A percentile compares a stretch with the other conserved stretches of the same genome.
Evolutionary conservation across 2,888 invertebrate species (phyloP).

Genomic region (Troides oblongomaculatus): DNA sequence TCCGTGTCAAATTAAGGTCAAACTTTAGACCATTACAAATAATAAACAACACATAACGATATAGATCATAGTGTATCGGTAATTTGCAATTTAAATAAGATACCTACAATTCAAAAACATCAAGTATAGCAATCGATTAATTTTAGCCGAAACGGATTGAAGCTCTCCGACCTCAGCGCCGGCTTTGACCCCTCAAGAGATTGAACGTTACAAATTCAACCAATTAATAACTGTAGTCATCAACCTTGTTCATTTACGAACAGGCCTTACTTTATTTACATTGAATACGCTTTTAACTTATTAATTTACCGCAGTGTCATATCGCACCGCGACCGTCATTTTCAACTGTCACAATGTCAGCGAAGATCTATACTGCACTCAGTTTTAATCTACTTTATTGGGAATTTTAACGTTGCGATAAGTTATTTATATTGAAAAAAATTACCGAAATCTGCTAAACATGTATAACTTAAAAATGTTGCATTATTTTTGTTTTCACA

Average conservation of each 20-base stretch:
- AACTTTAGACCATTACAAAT: no score
- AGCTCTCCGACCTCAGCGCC: constrained; percentile 14
- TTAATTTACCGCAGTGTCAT: background rate
- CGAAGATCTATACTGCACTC: background rate
- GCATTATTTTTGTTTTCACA: no score
- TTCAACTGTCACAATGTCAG: background rate
- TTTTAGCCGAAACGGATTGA: constrained; percentile 1
- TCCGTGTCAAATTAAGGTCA: no score
- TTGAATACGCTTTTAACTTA: constrained; percentile 3
- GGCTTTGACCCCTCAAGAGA: constrained; percentile 22
- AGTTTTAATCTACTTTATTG: no score
- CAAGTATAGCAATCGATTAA: background rate
- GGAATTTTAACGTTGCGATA: no score
- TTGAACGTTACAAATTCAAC: constrained; percentile 20
- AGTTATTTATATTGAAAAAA: no score
- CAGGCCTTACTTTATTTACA: constrained; percentile 6
- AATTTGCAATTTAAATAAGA: no score
- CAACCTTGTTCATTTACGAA: constrained; percentile 17
- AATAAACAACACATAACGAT: no score
- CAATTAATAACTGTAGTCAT: constrained; percentile 17
- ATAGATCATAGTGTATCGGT: no score
- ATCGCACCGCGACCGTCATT: background rate
- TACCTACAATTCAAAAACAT: no score
- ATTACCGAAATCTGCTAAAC: no score
- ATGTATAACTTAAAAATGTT: no score